Percentiles rank a stretch among this genome's conserved stretches.
Conservation (phyloP, 2,888 invertebrate genomes). For the Congeria kusceri region DNA sequence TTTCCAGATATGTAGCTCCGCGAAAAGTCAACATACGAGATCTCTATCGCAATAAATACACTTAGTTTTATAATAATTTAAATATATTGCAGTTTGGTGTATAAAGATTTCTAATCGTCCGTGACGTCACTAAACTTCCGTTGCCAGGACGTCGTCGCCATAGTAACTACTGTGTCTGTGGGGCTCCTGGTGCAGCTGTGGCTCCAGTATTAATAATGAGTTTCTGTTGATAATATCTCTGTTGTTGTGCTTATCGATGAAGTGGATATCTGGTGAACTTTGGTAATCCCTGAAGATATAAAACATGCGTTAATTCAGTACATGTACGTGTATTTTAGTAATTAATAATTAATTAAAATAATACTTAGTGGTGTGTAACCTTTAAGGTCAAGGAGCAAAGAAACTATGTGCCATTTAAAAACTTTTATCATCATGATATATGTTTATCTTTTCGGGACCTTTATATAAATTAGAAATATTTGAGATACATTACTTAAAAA, state of each 20-base stretch:
- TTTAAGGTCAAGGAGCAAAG: no score
- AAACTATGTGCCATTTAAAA: no score
- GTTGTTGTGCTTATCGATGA: slow-evolving; percentile 69
- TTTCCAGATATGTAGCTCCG: slow-evolving; percentile 50
- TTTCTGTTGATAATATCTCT: slow-evolving; percentile 67
- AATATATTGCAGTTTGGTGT: slow-evolving; percentile 63
- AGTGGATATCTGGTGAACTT: slow-evolving; percentile 65
- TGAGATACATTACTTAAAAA: no score
- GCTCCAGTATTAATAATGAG: slow-evolving; percentile 71
- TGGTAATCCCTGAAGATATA: slow-evolving; percentile 64
- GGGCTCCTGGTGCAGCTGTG: slow-evolving; percentile 62
- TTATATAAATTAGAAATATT: no score
- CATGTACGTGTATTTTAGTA: no score
- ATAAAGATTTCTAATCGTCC: slow-evolving; percentile 45
- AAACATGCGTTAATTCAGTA: slow-evolving; percentile 1
- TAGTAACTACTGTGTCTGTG: slow-evolving; percentile 71
- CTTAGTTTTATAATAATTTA: slow-evolving; percentile 55
- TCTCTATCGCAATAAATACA: slow-evolving; percentile 57
- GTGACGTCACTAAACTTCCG: slow-evolving; percentile 73
- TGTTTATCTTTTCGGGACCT: no score
- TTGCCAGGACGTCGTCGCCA: slow-evolving; percentile 74
- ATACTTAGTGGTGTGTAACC: no score
- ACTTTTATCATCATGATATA: no score
- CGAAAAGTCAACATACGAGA: slow-evolving; percentile 41
- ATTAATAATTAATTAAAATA: no score